Base-by-base conservation (phyloP, 2,888 invertebrate genomes). In the Aphelenchoides bicaudatus region DNA sequence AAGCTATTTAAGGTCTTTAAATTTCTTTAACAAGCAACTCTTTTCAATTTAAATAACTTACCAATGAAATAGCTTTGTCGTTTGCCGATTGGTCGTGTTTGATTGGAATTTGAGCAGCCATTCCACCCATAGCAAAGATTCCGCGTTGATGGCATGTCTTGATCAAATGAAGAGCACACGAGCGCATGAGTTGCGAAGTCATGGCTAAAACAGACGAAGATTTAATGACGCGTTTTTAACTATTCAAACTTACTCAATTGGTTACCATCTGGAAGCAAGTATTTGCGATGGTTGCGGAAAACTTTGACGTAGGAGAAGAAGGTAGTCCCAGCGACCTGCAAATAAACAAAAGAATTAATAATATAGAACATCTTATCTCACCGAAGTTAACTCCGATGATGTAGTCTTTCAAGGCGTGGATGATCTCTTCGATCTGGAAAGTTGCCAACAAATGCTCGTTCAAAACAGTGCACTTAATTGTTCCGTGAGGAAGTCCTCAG, bases 281-380 rank as follows among this genome's bases (percentile, higher is more conserved):
- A 87, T 56, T 84, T 82, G 59, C 81, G 78, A 38, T 84, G 82
- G 65, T 83, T 80, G 58, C 86, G 75, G 73, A 79, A 78, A 30
- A 66, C 66, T 60, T 78, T 73, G 62, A 73, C 71, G 65, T 74
- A 74, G 4, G 76, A 77, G 52, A 79, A 78, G 39, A 75, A n/a
- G 75, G 75, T 87, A 87, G 75, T 87, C 87, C 87, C 87, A 87
- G 66, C 87, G 86, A 2, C 87, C n/a, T n/a, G n/a, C n/a, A n/a
- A n/a, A n/a, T n/a, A n/a, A n/a, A n/a, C n/a, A n/a, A n/a, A n/a
- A n/a, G n/a, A n/a, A n/a, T n/a, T n/a, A n/a, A n/a, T n/a, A n/a
- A n/a, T n/a, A n/a, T n/a, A n/a, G n/a, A n/a, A n/a, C n/a, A n/a
- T n/a, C n/a, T n/a, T n/a, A n/a, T n/a, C n/a, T n/a, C n/a, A n/a